Conservation (phyloP, 2,797 vertebrate species). For the Hyperoplus immaculatus region DNA sequence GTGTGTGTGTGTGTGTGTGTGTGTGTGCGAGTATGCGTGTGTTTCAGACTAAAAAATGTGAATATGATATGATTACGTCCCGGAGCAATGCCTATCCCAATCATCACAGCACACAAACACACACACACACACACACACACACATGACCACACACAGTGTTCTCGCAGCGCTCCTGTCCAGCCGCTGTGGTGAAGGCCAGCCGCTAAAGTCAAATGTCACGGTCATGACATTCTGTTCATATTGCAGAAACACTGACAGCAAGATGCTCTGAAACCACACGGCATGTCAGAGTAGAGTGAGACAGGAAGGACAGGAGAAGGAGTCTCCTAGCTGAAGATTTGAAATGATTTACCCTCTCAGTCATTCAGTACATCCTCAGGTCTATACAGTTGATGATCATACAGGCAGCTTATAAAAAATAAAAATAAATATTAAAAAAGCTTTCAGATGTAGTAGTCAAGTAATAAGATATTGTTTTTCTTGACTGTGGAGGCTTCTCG, state of each 20-base stretch:
- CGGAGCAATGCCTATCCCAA: not conserved
- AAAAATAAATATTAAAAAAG: not conserved
- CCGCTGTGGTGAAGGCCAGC: constrained; percentile 59
- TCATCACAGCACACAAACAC: constrained; percentile 12
- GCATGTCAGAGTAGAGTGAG: not conserved
- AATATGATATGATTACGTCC: constrained; percentile 34
- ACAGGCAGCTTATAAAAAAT: not conserved
- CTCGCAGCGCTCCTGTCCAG: constrained; percentile 18
- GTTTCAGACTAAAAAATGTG: constrained; percentile 24
- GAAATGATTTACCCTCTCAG: not conserved
- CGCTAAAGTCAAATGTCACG: constrained; percentile 70
- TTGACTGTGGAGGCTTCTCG: not conserved
- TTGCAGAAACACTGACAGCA: constrained; percentile 33
- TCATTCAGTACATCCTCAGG: not conserved
- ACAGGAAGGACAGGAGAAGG: not conserved
- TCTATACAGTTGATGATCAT: not conserved
- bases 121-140: constrained; percentile 23
- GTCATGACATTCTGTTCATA: constrained; percentile 34
- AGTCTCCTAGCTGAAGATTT: not conserved
- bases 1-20: constrained; percentile 2
- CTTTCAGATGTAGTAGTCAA: constrained; percentile 1
- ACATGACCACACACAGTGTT: constrained; percentile 38
- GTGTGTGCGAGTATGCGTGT: not conserved
- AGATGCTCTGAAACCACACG: not conserved
- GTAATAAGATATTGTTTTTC: not conserved